Evolutionary conservation across 1,140 invertebrate genomes (phyloP).

Genomic region (Stenopsyche tienmushanensis): DNA sequence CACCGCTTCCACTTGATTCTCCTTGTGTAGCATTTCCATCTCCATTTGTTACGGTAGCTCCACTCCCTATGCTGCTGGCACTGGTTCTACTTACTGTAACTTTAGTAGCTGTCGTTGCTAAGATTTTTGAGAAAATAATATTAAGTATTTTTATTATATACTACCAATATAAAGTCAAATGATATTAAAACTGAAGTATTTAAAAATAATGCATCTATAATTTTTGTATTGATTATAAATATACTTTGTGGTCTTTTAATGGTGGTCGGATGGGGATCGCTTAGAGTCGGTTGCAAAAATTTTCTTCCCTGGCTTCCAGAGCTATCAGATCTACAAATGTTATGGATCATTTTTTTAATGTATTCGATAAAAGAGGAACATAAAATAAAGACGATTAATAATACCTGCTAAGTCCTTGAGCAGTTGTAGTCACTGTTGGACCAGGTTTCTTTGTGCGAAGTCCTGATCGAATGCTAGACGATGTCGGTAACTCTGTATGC

Average conservation of each 20-base stretch:
- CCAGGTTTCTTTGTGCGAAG: slow-evolving; percentile 26
- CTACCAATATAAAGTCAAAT: too few species aligned
- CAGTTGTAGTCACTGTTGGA: slow-evolving; percentile 6
- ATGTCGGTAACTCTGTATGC: slow-evolving; percentile 9
- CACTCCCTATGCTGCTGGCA: not conserved
- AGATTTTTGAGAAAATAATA: not conserved
- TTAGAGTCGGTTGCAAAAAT: slow-evolving; percentile 83
- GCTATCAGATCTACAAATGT: slow-evolving; percentile 63
- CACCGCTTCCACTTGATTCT: not conserved
- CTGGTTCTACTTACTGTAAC: not conserved
- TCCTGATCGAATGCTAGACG: slow-evolving; percentile 20
- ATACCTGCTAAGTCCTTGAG: slow-evolving; percentile 31
- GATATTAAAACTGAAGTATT: not conserved
- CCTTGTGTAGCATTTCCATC: not conserved
- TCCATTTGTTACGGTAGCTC: slow-evolving; percentile 1
- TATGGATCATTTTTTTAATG: not conserved
- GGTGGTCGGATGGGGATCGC: slow-evolving; percentile 75
- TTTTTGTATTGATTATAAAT: not conserved
- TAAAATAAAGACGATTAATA: not conserved
- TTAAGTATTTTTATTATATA: not conserved
- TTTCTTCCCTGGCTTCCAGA: slow-evolving; percentile 82
- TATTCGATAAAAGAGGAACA: not conserved
- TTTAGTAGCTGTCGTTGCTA: slow-evolving; percentile 15
- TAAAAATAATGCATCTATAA: not conserved
- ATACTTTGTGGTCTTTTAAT: slow-evolving; percentile 71